These are phyloP conservation scores for Hecatera dysodea DNA, from an alignment of 2,888 invertebrate species.

Conservation along the genomic window DNA sequence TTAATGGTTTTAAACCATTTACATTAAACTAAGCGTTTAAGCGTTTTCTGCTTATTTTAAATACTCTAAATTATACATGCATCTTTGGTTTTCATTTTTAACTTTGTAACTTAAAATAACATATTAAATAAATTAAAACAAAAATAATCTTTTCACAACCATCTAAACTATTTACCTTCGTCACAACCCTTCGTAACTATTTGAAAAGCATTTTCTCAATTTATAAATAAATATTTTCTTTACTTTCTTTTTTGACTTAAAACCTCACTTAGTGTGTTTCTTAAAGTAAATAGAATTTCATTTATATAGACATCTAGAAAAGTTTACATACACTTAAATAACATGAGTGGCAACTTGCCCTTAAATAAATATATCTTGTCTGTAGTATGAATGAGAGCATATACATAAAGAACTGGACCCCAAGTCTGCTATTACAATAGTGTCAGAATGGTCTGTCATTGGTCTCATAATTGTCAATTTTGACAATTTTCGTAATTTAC, in stretches of 20 bases:
- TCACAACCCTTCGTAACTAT: conserved; percentile 60
- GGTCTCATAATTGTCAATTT: too few species aligned
- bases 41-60: conserved; percentile 57
- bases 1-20: conserved; percentile 54
- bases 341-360: neutral
- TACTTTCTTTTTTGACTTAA: conserved; percentile 1
- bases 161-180: conserved; percentile 40
- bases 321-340: conserved; percentile 17
- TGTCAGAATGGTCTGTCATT: neutral
- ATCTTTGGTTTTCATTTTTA: conserved; percentile 47
- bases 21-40: conserved; percentile 49
- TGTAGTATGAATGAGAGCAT: neutral
- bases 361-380: conserved; percentile 7
- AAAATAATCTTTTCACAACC: conserved; percentile 52
- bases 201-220: conserved; percentile 10
- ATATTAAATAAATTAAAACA: conserved; percentile 14
- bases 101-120: conserved; percentile 31
- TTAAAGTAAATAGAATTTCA: conserved; percentile 13
- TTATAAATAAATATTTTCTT: conserved; percentile 22
- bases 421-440: neutral
- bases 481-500: too few species aligned
- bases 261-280: conserved; percentile 28
- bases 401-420: neutral
- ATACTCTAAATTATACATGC: conserved; percentile 41
- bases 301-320: conserved; percentile 38